Percentiles rank a stretch among this genome's conserved stretches.
These are phyloP conservation scores for Limnephilus lunatus DNA, from an alignment of 2,888 invertebrate genomes.

Conservation along the genomic window DNA sequence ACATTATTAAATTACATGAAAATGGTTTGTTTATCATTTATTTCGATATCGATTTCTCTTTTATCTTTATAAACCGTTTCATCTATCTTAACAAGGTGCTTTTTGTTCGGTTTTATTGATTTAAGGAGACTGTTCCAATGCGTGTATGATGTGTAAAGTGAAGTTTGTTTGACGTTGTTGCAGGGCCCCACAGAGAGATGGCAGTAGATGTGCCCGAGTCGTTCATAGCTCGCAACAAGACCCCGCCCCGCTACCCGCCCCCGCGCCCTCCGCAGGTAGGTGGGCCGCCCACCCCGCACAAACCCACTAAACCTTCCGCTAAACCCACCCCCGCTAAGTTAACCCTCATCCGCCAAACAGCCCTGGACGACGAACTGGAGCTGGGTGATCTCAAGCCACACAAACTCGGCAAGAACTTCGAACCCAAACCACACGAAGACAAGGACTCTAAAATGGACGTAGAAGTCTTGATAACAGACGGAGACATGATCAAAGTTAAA, in stretches of 20 bases:
- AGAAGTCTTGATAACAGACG: constrained; percentile 58
- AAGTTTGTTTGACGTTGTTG: constrained; percentile 65
- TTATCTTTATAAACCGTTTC: background rate
- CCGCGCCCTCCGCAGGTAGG: constrained; percentile 84
- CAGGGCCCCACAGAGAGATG: constrained; percentile 97
- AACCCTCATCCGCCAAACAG: constrained; percentile 67
- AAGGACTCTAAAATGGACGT: constrained; percentile 72
- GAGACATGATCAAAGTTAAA: constrained; percentile 52
- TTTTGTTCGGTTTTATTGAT: background rate
- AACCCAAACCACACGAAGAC: constrained; percentile 70
- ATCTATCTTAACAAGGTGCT: background rate
- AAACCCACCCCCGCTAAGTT: constrained; percentile 51
- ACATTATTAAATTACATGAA: too few species aligned
- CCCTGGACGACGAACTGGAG: constrained; percentile 76
- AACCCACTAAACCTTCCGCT: constrained; percentile 44
- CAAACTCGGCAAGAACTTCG: constrained; percentile 74
- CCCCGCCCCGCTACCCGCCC: constrained; percentile 93
- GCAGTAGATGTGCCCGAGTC: constrained; percentile 98
- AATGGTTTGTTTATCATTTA: too few species aligned
- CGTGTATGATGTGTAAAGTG: background rate
- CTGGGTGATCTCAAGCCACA: constrained; percentile 74
- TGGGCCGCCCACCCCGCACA: constrained; percentile 67
- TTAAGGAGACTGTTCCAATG: background rate
- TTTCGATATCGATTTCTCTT: background rate
- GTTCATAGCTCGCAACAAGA: constrained; percentile 93